phyloP scores from a whole-genome alignment of 2,888 invertebrate genomes.

The Prosopocoilus inquinatus region DNA sequence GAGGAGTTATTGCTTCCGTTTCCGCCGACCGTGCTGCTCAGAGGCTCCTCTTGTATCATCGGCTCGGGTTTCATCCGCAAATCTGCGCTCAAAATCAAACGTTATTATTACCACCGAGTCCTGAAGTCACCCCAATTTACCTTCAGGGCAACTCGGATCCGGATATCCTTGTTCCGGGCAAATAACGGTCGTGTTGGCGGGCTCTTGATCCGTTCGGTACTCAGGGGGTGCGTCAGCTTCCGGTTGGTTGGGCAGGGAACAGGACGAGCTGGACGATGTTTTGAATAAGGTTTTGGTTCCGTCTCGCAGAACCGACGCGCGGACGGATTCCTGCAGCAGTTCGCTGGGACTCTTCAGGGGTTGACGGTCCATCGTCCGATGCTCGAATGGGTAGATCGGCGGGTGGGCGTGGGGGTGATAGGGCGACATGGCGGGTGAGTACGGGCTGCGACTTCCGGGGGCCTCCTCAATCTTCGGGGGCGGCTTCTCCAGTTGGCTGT shows the following conservation, averaged over 20 bases:
- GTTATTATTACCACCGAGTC: no score
- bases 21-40: conserved; percentile 44
- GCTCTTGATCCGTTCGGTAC: conserved; percentile 55
- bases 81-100: conserved; percentile 52
- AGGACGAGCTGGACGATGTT: conserved; percentile 53
- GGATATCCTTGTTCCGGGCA: conserved; percentile 50
- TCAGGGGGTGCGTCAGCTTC: conserved; percentile 58
- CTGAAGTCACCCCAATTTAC: no score
- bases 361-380: conserved; percentile 50
- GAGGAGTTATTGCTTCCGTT: conserved; percentile 45
- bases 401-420: conserved; percentile 45
- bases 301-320: conserved; percentile 68
- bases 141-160: conserved; percentile 55
- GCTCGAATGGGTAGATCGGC: conserved; percentile 48
- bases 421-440: conserved; percentile 52
- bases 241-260: conserved; percentile 52
- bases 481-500: conserved; percentile 42
- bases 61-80: conserved; percentile 73
- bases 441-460: conserved; percentile 41
- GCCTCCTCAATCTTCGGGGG: conserved; percentile 40
- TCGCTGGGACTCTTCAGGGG: conserved; percentile 57
- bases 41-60: conserved; percentile 42
- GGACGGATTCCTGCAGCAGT: conserved; percentile 60
- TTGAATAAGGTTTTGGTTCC: conserved; percentile 55
- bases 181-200: conserved; percentile 51